Conservation (phyloP, 2,888 invertebrate genomes). For the Oxycera nigricornis region DNA sequence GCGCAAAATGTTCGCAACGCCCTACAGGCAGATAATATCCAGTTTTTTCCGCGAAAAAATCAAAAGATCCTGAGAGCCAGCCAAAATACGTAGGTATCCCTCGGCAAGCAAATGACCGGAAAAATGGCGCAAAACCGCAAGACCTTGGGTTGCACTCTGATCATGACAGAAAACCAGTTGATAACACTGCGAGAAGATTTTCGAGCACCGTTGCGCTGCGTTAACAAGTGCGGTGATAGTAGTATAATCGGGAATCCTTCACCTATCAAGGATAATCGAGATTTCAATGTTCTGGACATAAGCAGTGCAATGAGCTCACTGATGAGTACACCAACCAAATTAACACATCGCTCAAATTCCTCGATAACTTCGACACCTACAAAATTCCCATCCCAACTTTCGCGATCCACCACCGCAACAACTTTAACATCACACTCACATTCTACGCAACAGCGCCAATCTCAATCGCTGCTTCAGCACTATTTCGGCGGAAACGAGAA, state of each 20-base stretch:
- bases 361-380: conserved; percentile 59
- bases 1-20: too few relatives aligned
- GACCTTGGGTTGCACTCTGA: conserved; percentile 74
- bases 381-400: conserved; percentile 55
- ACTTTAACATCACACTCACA: conserved; percentile 58
- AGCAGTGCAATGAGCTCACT: conserved; percentile 55
- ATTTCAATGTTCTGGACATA: conserved; percentile 48
- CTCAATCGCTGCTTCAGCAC: neutral
- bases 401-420: conserved; percentile 62
- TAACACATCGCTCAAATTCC: conserved; percentile 57
- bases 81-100: too few relatives aligned
- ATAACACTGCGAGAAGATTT: conserved; percentile 79
- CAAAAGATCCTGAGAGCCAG: too few relatives aligned
- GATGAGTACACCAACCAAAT: conserved; percentile 59
- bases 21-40: too few relatives aligned
- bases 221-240: conserved; percentile 49
- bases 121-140: conserved; percentile 63
- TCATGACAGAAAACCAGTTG: conserved; percentile 77
- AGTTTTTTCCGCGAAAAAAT: too few relatives aligned
- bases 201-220: conserved; percentile 61
- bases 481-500: conserved; percentile 45
- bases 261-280: conserved; percentile 48
- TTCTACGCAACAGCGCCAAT: conserved; percentile 52
- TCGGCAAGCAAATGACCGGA: too few relatives aligned
- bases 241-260: conserved; percentile 40